phyloP scores from a whole-genome alignment of 2,888 invertebrate species.

The Cryptocephalus moraei region DNA sequence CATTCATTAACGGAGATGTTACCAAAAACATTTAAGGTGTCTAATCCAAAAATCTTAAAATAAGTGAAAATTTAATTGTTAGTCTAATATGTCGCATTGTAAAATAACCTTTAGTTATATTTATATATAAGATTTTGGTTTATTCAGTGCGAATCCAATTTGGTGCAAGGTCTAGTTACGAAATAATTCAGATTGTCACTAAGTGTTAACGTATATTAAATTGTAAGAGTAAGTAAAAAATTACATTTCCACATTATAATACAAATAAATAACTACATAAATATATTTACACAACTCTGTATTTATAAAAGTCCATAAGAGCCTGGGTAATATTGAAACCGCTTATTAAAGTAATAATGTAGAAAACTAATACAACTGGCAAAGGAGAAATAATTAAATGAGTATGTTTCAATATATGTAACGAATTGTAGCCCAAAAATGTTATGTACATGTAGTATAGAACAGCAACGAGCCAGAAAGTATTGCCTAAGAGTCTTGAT shows the following conservation, averaged over 20 bases:
- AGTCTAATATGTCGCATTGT: not conserved
- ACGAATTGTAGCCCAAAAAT: constrained; percentile 88
- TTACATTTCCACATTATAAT: no score
- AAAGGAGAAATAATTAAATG: constrained; percentile 74
- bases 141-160: no score
- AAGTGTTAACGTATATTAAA: no score
- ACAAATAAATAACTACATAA: not conserved
- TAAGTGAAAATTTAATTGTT: constrained; percentile 9
- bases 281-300: constrained; percentile 53
- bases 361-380: constrained; percentile 63
- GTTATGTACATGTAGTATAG: constrained; percentile 92
- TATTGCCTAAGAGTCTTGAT: constrained; percentile 57
- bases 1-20: constrained; percentile 75
- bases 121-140: no score
- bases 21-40: constrained; percentile 85
- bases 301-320: constrained; percentile 70
- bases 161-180: no score
- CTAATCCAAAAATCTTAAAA: constrained; percentile 81
- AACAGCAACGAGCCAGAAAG: constrained; percentile 81
- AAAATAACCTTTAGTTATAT: no score
- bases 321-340: constrained; percentile 74
- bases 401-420: constrained; percentile 77
- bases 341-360: constrained; percentile 61
- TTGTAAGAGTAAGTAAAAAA: no score
- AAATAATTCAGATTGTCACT: no score